Base-by-base conservation (phyloP, 2,888 invertebrate genomes). In the Helicoverpa assulta region DNA sequence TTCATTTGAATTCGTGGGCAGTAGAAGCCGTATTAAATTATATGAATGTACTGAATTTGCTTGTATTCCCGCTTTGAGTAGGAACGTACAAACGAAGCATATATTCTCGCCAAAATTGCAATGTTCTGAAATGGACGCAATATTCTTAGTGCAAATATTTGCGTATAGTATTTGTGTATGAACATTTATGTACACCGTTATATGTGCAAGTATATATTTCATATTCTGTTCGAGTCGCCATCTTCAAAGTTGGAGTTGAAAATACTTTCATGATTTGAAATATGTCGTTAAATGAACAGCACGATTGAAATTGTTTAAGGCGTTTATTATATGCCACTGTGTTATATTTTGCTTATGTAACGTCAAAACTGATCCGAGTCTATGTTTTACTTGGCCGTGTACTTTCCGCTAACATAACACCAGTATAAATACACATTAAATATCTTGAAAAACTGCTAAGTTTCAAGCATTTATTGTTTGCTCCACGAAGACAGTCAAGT, bases 61-160 rank as follows among this genome's bases (percentile, higher is more conserved):
- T 29, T 51, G 12, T 72, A 66, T 62, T 52, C 16, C 54, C 43
- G 73, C 19, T 18, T 43, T 62, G 58, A 26, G 16, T 62, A 51
- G 21, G 52, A 67, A 61, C 52, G 21, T 52, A 61, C 51, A 37
- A 60, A 74, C 67, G 29, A 61, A 71, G 21, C 66, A 40, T 61
- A 66, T 65, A 58, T 65, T 65, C 37, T 18, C 59, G 53, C 51
- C 19, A 54, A 77, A 77, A 78, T 78, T 78, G 61, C 47, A 77
- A 40, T 37, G 61, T 62, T 53, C 14, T 29, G 19, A 51, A 65
- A 62, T 66, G 65, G 55, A 57, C 43, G 65, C 72, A 57, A 74
- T 65, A 60, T 59, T 40, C 53, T 61, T 51, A 52, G n/a, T 53
- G 59, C 53, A 65, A 14, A 53, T 71, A 57, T 60, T 3, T 33